A percentile compares a stretch with the other conserved stretches of the same genome.
These are phyloP conservation scores for Diadophis punctatus DNA, from an alignment of 2,113 vertebrate species.

Conservation along the genomic window DNA sequence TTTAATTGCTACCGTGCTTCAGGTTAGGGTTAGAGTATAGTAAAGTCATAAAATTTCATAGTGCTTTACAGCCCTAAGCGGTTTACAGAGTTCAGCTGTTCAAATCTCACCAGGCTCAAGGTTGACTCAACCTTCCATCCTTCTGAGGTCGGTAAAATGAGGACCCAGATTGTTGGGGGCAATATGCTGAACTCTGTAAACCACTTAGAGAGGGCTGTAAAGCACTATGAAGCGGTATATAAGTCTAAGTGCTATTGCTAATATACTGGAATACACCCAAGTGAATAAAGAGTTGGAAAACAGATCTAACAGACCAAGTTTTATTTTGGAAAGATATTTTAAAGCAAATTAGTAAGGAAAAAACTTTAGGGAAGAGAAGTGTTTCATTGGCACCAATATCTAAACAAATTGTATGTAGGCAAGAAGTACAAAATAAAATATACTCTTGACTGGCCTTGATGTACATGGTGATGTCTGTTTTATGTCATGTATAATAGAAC, in stretches of 20 bases:
- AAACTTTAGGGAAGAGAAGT: conserved; percentile 7
- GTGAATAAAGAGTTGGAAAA: too few relatives aligned
- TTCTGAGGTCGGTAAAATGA: too few relatives aligned
- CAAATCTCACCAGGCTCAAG: too few relatives aligned
- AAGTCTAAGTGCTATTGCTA: too few relatives aligned
- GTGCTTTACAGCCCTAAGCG: too few relatives aligned
- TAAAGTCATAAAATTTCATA: background rate
- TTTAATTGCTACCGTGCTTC: background rate
- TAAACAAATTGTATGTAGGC: background rate
- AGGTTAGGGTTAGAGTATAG: background rate
- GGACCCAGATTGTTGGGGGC: too few relatives aligned
- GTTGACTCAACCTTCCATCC: too few relatives aligned
- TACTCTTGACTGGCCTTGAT: background rate
- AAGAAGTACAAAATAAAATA: conserved; percentile 7
- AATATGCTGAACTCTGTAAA: too few relatives aligned
- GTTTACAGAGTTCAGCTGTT: too few relatives aligned
- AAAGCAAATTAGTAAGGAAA: background rate
- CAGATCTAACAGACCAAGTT: conserved; percentile 38
- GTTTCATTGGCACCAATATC: conserved; percentile 20
- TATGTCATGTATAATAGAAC: background rate
- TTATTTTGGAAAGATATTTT: conserved; percentile 30
- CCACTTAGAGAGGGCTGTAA: too few relatives aligned
- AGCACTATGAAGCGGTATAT: too few relatives aligned
- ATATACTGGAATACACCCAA: too few relatives aligned
- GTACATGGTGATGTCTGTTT: background rate